phyloP scores from a whole-genome alignment of 2,113 vertebrate species.

The Prunella fulvescens region DNA sequence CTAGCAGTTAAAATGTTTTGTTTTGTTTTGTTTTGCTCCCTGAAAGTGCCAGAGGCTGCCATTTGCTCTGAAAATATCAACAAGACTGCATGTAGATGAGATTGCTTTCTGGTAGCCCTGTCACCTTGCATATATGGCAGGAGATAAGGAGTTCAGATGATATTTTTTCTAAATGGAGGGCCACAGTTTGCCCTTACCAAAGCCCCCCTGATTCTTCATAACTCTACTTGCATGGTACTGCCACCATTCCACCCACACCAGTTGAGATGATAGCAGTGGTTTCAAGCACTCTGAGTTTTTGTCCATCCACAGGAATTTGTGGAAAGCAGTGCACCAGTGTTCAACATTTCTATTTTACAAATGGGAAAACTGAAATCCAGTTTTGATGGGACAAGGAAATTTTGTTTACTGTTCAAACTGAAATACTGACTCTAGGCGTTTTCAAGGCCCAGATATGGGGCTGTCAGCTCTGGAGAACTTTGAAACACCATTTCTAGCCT shows the following conservation, averaged over 20 bases:
- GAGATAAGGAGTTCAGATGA: background rate
- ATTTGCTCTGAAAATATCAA: background rate
- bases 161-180: background rate
- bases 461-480: background rate
- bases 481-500: background rate
- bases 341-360: background rate
- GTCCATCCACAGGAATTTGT: background rate
- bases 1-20: background rate
- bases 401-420: background rate
- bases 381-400: background rate
- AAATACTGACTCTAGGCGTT: background rate
- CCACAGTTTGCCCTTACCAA: background rate
- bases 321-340: background rate
- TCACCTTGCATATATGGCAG: background rate
- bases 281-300: background rate
- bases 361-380: background rate
- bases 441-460: background rate
- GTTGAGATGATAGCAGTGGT: rapidly evolving
- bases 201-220: background rate
- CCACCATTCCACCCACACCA: background rate
- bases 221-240: background rate
- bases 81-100: background rate
- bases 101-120: background rate
- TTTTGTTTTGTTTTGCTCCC: background rate
- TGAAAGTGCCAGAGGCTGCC: background rate